A percentile compares a stretch with the other conserved stretches of the same genome.
phyloP scores from a whole-genome alignment of 1,140 invertebrate genomes.

The Drosophila willistoni region DNA sequence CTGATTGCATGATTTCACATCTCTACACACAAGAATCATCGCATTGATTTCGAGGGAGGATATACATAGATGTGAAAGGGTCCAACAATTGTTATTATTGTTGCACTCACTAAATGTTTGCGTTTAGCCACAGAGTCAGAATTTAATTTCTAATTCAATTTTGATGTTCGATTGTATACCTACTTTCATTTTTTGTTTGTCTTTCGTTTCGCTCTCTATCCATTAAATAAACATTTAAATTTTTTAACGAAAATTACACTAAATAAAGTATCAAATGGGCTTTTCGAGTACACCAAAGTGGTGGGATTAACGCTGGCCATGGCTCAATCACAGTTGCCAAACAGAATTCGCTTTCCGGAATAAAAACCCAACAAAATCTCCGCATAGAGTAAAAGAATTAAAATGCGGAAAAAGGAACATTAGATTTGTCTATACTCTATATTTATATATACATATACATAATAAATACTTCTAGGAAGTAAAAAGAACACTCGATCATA shows the following conservation, averaged over 20 bases:
- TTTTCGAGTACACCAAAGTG: slow-evolving; percentile 44
- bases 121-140: slow-evolving; percentile 54
- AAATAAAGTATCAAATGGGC: slow-evolving; percentile 75
- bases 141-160: slow-evolving; percentile 71
- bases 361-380: slow-evolving; percentile 31
- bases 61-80: neutral
- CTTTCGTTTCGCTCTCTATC: slow-evolving; percentile 30
- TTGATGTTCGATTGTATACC: slow-evolving; percentile 27
- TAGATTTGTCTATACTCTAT: neutral
- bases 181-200: neutral
- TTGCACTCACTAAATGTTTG: slow-evolving; percentile 36
- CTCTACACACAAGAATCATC: slow-evolving; percentile 16
- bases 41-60: slow-evolving; percentile 39
- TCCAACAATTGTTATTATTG: slow-evolving; percentile 2
- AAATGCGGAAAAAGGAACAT: neutral
- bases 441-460: too few species aligned
- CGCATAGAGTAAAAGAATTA: slow-evolving; percentile 34
- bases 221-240: slow-evolving; percentile 62
- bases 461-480: too few species aligned
- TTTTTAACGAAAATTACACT: slow-evolving; percentile 57
- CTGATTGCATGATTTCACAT: slow-evolving; percentile 43
- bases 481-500: too few species aligned
- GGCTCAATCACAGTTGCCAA: slow-evolving; percentile 60
- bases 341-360: slow-evolving; percentile 31
- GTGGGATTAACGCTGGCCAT: slow-evolving; percentile 61